Evolutionary conservation across 1,140 invertebrate species (phyloP), one percentile per base, ranked within the genome.

Genomic region (Colletes gigas): DNA sequence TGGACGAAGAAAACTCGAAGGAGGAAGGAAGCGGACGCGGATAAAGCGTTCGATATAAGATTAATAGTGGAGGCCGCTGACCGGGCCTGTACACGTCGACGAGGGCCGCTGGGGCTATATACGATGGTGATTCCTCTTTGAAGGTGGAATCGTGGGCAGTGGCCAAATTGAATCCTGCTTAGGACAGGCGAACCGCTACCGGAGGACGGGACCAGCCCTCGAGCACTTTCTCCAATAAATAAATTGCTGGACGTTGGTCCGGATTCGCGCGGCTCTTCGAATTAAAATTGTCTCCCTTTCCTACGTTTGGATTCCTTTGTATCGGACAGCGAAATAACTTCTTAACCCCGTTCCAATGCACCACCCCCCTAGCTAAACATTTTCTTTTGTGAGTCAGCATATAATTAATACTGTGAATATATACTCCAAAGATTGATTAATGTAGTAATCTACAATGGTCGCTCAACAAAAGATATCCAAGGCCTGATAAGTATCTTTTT

Each of bases 41-140:
- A 93, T 93, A 93, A 93, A 93, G 88, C 91, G 91, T 89, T 90
- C 92, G 92, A 93, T 93, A 93, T 92, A 93, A 93, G 93, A 93
- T 93, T 93, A 93, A 93, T 93, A 93, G 92, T 90, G 85, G 86
- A 92, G 85, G 90, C 86, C 84, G 85, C 81, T 78, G 83, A 87
- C 87, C 84, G 77, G 72, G 84, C 80, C 74, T 67, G 87, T 82
- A 83, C 79, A 83, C 78, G 82, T 83, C 82, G 82, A 71, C 69
- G 81, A 90, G 91, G 89, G 90, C 88, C 85, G 88, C 85, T 50
- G 50, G 71, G 63, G 57, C 74, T 82, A 84, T 81, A 76, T 69
- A 78, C 87, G 88, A 92, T 92, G 91, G 91, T 91, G 92, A 92
- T 93, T 93, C 91, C 90, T 92, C 92, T 93, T 93, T 93, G 92